phyloP scores from a whole-genome alignment of 2,888 invertebrate species.

The Dicyrtoma fusca region DNA sequence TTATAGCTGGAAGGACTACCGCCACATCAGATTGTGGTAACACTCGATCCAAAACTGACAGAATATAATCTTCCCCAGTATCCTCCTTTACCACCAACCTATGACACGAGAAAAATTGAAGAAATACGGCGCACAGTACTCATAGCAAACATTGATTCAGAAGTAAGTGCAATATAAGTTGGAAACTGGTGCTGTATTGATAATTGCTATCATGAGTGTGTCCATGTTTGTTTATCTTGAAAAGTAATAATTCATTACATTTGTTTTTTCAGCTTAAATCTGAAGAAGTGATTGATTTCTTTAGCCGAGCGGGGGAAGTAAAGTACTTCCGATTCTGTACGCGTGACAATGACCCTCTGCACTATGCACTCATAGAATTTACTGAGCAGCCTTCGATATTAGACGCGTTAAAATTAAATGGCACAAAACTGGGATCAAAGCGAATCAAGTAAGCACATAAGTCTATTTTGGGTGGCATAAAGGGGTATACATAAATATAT shows the following conservation, averaged over 20 bases:
- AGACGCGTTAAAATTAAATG: slow-evolving; percentile 83
- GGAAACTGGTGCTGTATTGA: no score
- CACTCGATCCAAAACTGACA: slow-evolving; percentile 85
- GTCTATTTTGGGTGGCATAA: slow-evolving; percentile 16
- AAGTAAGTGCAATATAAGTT: slow-evolving; percentile 43
- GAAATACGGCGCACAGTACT: slow-evolving; percentile 93
- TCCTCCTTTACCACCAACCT: slow-evolving; percentile 84
- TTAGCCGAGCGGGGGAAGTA: slow-evolving; percentile 86
- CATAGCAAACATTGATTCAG: slow-evolving; percentile 72
- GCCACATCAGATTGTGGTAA: slow-evolving; percentile 82
- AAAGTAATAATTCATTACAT: neutral
- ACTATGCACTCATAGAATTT: slow-evolving; percentile 89
- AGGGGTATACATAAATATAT: neutral
- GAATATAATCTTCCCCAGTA: slow-evolving; percentile 83
- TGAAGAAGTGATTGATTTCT: slow-evolving; percentile 86
- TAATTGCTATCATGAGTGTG: no score
- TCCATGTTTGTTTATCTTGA: slow-evolving; percentile 12
- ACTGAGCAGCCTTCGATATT: slow-evolving; percentile 87
- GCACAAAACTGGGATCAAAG: slow-evolving; percentile 63
- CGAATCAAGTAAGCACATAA: slow-evolving; percentile 60
- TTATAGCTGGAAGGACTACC: slow-evolving; percentile 73
- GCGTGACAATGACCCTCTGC: slow-evolving; percentile 74
- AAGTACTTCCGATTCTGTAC: slow-evolving; percentile 92
- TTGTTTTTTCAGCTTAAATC: slow-evolving; percentile 60
- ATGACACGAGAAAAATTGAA: slow-evolving; percentile 87